Conservation (phyloP, 2,797 vertebrate genomes). For the Pseudocheirus occidentalis region DNA sequence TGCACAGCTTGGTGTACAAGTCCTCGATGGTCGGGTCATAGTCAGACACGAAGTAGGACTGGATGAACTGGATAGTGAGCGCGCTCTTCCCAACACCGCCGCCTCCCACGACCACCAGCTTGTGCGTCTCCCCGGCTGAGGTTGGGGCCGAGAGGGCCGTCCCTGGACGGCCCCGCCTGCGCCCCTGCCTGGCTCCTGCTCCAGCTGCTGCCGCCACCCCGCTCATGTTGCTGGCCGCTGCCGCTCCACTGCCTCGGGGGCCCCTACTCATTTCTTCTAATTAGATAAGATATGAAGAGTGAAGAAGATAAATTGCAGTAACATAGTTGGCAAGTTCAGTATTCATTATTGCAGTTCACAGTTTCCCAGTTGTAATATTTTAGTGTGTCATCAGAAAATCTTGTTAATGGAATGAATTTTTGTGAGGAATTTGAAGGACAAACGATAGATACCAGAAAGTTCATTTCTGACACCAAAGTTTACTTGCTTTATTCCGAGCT, state of each 20-base stretch:
- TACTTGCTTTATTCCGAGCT: not conserved
- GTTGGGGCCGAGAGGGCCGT: constrained; percentile 79
- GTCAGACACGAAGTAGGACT: constrained; percentile 96
- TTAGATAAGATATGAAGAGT: constrained; percentile 5
- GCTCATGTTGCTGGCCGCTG: constrained; percentile 76
- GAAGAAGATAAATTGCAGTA: not conserved
- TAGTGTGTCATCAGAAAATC: not conserved
- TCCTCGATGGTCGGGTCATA: constrained; percentile 96
- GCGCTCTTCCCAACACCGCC: constrained; percentile 95
- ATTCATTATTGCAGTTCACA: constrained; percentile 16
- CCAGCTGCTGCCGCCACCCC: constrained; percentile 76
- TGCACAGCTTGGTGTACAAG: constrained; percentile 93
- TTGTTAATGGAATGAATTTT: constrained; percentile 18
- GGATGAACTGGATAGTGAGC: constrained; percentile 94
- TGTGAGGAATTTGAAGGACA: not conserved
- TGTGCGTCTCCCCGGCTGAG: constrained; percentile 88
- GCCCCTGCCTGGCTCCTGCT: constrained; percentile 71
- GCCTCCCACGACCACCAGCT: constrained; percentile 93
- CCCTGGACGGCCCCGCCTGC: constrained; percentile 84
- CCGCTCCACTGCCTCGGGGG: constrained; percentile 55
- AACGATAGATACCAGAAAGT: not conserved
- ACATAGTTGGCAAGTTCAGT: constrained; percentile 11
- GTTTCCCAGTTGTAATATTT: constrained; percentile 11
- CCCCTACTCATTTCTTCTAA: constrained; percentile 16
- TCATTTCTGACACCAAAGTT: not conserved